These are phyloP conservation scores for Drosophila equinoxialis DNA, from an alignment of 1,140 invertebrate species.

Conservation along the genomic window DNA sequence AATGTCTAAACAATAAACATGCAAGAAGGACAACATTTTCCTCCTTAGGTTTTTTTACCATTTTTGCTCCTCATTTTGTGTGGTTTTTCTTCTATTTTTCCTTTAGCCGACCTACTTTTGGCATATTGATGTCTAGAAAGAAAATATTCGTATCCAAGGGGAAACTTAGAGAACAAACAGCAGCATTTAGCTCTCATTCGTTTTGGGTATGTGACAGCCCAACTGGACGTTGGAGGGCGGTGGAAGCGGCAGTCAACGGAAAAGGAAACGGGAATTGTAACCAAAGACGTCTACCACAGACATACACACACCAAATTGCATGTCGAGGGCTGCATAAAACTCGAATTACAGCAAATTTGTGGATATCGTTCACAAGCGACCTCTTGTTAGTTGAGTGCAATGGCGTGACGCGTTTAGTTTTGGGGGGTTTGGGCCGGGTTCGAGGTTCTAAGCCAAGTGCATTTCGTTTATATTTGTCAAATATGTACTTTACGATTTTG, in stretches of 20 bases:
- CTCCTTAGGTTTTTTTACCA: background rate
- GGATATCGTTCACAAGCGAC: constrained; percentile 37
- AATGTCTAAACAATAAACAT: constrained; percentile 55
- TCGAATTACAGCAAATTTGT: constrained; percentile 70
- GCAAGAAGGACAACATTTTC: constrained; percentile 21
- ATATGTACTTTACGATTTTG: constrained; percentile 29
- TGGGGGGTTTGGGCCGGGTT: background rate
- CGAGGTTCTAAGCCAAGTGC: constrained; percentile 17
- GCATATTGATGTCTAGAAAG: constrained; percentile 62
- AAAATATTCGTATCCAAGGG: constrained; percentile 49
- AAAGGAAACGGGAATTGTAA: constrained; percentile 49
- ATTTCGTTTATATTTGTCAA: constrained; percentile 55
- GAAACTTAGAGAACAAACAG: constrained; percentile 13
- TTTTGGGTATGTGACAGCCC: constrained; percentile 46
- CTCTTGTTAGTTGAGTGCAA: background rate
- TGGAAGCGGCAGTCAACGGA: constrained; percentile 4
- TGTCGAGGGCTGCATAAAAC: constrained; percentile 74
- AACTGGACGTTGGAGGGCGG: constrained; percentile 10
- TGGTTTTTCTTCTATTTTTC: background rate
- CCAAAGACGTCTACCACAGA: constrained; percentile 58
- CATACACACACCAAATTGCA: constrained; percentile 68
- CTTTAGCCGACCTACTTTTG: constrained; percentile 54
- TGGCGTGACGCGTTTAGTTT: background rate
- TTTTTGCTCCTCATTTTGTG: background rate
- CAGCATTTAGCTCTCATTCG: constrained; percentile 60